Evolutionary conservation across 2,888 invertebrate species (phyloP).

Genomic region (Zygothrica quintamaculata): DNA sequence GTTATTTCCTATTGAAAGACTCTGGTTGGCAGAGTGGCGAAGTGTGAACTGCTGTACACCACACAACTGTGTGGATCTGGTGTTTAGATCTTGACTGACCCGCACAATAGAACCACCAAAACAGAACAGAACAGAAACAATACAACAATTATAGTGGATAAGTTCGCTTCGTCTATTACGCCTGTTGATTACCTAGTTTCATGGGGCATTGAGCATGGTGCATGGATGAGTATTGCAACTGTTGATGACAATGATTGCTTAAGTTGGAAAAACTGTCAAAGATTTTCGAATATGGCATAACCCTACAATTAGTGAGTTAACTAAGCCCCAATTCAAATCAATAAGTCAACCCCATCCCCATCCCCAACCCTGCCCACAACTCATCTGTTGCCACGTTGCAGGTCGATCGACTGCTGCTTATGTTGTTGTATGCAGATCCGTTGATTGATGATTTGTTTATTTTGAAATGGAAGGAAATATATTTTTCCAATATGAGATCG

Average conservation of each 20-base stretch:
- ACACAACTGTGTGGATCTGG: constrained; percentile 30
- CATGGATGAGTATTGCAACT: constrained; percentile 66
- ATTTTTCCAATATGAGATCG: constrained; percentile 58
- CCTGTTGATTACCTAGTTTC: constrained; percentile 77
- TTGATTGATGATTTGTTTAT: constrained; percentile 83
- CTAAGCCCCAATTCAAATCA: too few relatives aligned
- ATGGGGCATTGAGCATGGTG: too few relatives aligned
- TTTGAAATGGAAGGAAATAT: constrained; percentile 61
- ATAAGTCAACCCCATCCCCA: constrained; percentile 1
- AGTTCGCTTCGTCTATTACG: constrained; percentile 44
- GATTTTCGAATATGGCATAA: constrained; percentile 69
- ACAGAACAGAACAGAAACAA: constrained; percentile 18
- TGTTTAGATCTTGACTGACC: constrained; percentile 26
- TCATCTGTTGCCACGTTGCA: too few relatives aligned
- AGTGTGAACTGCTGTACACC: constrained; percentile 65
- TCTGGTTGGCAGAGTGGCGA: constrained; percentile 24
- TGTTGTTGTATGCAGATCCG: constrained; percentile 66
- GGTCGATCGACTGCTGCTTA: constrained; percentile 42
- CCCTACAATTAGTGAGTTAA: constrained; percentile 9
- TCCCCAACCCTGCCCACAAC: not conserved
- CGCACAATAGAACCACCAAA: constrained; percentile 22
- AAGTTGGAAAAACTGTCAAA: constrained; percentile 76
- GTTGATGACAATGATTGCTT: constrained; percentile 56
- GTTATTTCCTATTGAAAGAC: constrained; percentile 26
- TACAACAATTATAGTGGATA: not conserved